Base-by-base conservation (phyloP, 2,113 vertebrate species). In the Hydrochoerus hydrochaeris region DNA sequence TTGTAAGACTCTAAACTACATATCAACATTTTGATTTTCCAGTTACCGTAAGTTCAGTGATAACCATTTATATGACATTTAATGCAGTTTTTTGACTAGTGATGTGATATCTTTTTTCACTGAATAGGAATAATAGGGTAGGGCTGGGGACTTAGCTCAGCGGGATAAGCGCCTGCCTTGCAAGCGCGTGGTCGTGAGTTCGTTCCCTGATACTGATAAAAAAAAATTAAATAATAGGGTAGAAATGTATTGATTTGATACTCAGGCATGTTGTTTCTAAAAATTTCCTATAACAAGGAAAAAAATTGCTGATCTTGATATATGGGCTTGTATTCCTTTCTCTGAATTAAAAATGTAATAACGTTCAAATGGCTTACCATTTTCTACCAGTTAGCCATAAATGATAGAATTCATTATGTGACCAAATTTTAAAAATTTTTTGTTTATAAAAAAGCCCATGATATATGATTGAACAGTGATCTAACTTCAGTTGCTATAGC, bases 1-100 rank as follows among this genome's bases (percentile, higher is more conserved):
- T 52, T 46, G 28, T 86, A 81, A 88, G 3, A 71, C 62, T 38
- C 19, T 71, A 65, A 38, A 46, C 41, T 84, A 57, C 14, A 86
- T 52, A 89, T 69, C 78, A 96, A 60, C 71, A 71, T 84, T 97
- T 88, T 87, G 46, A 78, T 90, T 96, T 96, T 81, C 62, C 58
- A 73, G n/a, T 86, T 95, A 75, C 30, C 63, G n/a, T 75, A 46
- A 91, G 32, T 75, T 88, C 22, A 80, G 20, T 57, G 32, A 58
- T 84, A 92, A 94, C 69, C 69, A 69, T 94, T 87, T 82, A 57
- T n/a, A 69, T 97, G 57, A 95, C 58, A 69, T 80, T 83, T 82
- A 90, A 88, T 63, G 49, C 38, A 75, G 19, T 96, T 71, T 92
- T 96, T 83, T 90, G 49, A 81, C 26, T 83, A 86, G 3, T 94